Evolutionary conservation across 2,888 invertebrate species (phyloP), one percentile per base, ranked within the genome.

Genomic region (Leptinotarsa tumamoca): DNA sequence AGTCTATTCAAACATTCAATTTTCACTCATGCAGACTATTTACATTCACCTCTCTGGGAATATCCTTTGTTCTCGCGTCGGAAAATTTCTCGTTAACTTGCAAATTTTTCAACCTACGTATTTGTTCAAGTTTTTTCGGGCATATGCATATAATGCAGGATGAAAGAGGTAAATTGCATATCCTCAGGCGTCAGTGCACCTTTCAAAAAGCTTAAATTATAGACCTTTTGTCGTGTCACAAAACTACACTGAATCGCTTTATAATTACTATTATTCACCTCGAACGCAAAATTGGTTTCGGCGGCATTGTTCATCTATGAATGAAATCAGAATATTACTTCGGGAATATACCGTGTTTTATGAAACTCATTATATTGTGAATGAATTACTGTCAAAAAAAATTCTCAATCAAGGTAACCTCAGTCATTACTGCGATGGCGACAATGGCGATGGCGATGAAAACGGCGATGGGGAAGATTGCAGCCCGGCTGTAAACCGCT

Each of bases 101-200:
- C 72, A 72, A 72, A 72, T 72, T 72, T 43, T 51, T 15, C 49
- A 72, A 67, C 67, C 67, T 72, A 72, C 72, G 54, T 67, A 51
- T 43, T 43, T 27, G 33, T 63, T 43, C 54, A 23, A 49, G 43
- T 15, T 73, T 67, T 49, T 33, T 72, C 54, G 15, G 27, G 61
- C 63, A 43, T 43, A 63, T n/a, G 43, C 49, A 58, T 51, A 52
- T 58, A 70, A 43, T 33, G 58, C 49, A 21, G 49, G 49, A 49
- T 4, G 63, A 66, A 49, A 51, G 50, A 49, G 49, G 54, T 49
- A 71, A 71, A 71, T 63, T 71, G 18, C 71, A 71, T 49, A 71
- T 66, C 71, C 71, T 51, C 14, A 56, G 70, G 58, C 70, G n/a
- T 49, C 69, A 69, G n/a, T n/a, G 33, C 18, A 61, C 54, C 43